phyloP scores from a whole-genome alignment of 2,113 vertebrate species.

The Callipepla squamata region DNA sequence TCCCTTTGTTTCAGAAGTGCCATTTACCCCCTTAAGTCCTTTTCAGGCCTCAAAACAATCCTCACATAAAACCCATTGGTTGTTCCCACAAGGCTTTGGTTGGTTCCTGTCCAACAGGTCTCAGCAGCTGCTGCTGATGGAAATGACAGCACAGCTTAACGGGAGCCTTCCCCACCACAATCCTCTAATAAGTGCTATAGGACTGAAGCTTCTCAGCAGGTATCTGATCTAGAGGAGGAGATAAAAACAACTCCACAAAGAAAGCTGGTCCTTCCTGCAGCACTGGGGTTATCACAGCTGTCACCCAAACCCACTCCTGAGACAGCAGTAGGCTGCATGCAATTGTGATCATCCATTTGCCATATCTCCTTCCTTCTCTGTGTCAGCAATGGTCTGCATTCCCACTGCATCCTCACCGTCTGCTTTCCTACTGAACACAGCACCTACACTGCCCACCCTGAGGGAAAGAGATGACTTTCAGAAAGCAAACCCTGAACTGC shows the following conservation, averaged over 20 bases:
- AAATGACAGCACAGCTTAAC: background rate
- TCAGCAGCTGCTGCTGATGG: background rate
- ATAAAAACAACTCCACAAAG: background rate
- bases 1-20: no score
- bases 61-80: background rate
- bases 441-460: background rate
- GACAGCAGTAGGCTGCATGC: background rate
- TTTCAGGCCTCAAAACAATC: background rate
- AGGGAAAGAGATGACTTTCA: background rate
- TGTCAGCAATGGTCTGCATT: background rate
- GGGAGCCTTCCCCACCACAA: background rate
- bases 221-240: background rate
- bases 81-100: background rate
- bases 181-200: background rate
- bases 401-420: accelerated
- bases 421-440: background rate
- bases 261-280: background rate
- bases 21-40: no score
- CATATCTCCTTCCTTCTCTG: background rate
- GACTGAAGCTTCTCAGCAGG: background rate
- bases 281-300: background rate
- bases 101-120: background rate
- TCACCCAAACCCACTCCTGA: background rate
- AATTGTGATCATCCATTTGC: background rate
- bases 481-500: background rate